Evolutionary conservation across 2,113 vertebrate genomes (phyloP), one percentile per base, ranked within the genome.

Genomic region (Tragelaphus buxtoni): DNA sequence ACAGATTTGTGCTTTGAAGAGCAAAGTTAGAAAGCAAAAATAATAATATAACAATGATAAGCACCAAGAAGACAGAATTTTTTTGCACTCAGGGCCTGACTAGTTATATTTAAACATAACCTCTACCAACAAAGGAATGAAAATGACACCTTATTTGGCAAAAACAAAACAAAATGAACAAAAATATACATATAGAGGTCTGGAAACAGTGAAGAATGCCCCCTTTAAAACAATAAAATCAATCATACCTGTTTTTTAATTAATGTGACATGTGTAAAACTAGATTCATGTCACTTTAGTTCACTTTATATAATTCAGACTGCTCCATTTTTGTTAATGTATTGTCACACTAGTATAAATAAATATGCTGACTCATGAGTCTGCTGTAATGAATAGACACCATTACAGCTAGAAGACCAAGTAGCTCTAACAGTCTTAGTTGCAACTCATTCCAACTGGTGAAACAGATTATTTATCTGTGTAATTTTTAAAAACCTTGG

Each of bases 1-100:
- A 97, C 55, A 94, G 0, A 97, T 69, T 61, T 96, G 95, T 98
- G 98, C 93, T 98, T 86, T 79, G 93, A 95, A 96, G 97, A 98
- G 89, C 95, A 83, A 97, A 95, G 97, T 88, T 30, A 98, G 39
- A 94, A 95, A 97, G 72, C 53, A 96, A 95, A 96, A 96, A 61
- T 49, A 88, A 88, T 88, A 86, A 88, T 90, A 74, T 83, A 88
- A 49, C 74, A 94, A n/a, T 80, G 45, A 96, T 76, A 95, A 98
- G 98, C 97, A 97, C 97, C 97, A 87, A 95, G 65, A 93, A 95
- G 65, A 93, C 55, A 63, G 82, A 90, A 80, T 42, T 61, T 97
- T 95, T 97, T 97, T 97, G 96, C 88, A 94, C 81, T 95, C 79
- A 95, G 84, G 82, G 88, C 90, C 92, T 79, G 81, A 96, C 10